These are phyloP conservation scores for Acrocephalus arundinaceus DNA, from an alignment of 2,113 vertebrate genomes.

Conservation along the genomic window DNA sequence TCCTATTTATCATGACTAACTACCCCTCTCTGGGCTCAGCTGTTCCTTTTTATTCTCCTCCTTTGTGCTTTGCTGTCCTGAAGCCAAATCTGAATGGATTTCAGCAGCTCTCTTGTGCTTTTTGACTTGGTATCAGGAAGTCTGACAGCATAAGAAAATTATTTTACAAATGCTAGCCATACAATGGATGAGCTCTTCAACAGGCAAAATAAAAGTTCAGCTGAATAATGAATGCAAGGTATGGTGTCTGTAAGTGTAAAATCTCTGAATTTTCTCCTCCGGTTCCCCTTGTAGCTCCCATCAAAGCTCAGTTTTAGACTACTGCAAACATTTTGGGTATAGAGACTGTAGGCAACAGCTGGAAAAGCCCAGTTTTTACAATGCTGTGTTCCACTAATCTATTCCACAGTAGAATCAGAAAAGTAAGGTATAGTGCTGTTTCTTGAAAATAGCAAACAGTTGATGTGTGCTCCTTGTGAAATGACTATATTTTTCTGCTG, in stretches of 20 bases:
- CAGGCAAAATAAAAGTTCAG: not conserved
- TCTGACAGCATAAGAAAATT: not conserved
- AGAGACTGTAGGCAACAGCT: not conserved
- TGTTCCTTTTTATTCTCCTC: conserved; percentile 19
- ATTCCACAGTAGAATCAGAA: not conserved
- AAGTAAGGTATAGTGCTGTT: not conserved
- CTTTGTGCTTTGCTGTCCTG: conserved; percentile 8
- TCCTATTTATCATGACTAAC: conserved; percentile 2
- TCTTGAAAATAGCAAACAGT: not conserved
- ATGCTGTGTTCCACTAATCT: not conserved
- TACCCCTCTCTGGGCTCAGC: conserved; percentile 2
- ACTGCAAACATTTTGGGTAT: not conserved
- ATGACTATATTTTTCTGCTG: not conserved
- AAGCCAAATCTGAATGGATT: conserved; percentile 21
- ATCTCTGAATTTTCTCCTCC: not conserved
- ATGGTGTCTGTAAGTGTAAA: not conserved
- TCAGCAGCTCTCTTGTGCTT: not conserved
- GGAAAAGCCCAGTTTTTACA: not conserved
- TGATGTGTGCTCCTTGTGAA: not conserved
- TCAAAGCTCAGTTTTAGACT: not conserved
- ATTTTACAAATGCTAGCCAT: not conserved
- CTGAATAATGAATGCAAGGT: not conserved
- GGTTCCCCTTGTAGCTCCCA: not conserved
- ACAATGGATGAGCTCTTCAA: not conserved
- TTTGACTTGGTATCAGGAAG: not conserved